These are phyloP conservation scores for Danionella dracula DNA, from an alignment of 2,797 vertebrate species.

Conservation along the genomic window DNA sequence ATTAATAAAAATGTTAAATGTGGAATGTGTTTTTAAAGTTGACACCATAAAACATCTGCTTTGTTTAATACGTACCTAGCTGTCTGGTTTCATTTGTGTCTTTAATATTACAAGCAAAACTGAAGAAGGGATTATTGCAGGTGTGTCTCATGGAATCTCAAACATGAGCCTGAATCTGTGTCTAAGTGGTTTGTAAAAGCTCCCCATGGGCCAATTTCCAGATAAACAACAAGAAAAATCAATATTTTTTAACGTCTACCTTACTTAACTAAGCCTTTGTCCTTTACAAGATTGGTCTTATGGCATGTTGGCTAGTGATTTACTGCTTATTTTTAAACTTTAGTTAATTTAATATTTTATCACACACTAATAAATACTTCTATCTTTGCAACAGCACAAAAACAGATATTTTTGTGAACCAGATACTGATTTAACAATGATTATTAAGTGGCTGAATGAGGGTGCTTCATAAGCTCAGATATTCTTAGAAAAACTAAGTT, in stretches of 20 bases:
- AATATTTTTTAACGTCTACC: constrained; percentile 31
- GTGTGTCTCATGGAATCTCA: not conserved
- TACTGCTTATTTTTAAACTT: constrained; percentile 35
- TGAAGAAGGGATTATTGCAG: no score
- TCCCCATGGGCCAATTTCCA: constrained; percentile 34
- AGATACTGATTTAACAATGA: no score
- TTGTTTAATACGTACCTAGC: no score
- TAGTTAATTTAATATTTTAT: not conserved
- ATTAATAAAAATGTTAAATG: no score
- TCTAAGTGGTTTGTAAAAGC: constrained; percentile 8
- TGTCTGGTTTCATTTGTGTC: no score
- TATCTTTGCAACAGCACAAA: not conserved
- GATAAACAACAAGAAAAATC: constrained; percentile 35
- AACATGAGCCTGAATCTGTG: not conserved
- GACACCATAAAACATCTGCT: no score
- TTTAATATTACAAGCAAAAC: no score
- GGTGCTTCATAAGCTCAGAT: not conserved
- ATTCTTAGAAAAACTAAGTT: not conserved
- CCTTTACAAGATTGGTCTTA: constrained; percentile 28
- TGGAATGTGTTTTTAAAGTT: no score
- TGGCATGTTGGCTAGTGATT: constrained; percentile 43
- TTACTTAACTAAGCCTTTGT: constrained; percentile 40
- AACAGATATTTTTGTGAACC: no score
- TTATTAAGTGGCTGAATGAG: no score
- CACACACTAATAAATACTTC: not conserved